These are phyloP conservation scores for Pseudococcus viburni DNA, from an alignment of 2,888 invertebrate species.

Conservation along the genomic window DNA sequence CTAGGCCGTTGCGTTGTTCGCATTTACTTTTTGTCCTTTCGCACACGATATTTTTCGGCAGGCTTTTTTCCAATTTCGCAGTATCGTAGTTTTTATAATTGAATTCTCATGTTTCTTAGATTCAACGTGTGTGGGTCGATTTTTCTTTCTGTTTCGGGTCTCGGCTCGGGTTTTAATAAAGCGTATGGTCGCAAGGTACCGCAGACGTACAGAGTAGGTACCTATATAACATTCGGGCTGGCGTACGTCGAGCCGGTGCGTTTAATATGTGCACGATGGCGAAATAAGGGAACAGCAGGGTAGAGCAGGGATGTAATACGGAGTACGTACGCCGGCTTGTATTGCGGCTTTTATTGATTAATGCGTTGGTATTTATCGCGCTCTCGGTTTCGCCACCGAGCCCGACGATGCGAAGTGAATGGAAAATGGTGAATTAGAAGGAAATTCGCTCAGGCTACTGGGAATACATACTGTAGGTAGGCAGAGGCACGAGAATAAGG, in stretches of 20 bases:
- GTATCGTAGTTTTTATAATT: constrained; percentile 35
- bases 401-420: constrained; percentile 40
- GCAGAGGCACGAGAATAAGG: neutral
- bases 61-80: constrained; percentile 49
- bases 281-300: neutral
- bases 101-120: constrained; percentile 57
- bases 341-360: constrained; percentile 47
- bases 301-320: neutral
- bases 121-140: constrained; percentile 27
- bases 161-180: neutral
- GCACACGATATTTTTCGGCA: constrained; percentile 36
- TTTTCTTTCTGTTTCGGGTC: constrained; percentile 19
- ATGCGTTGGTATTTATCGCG: constrained; percentile 33
- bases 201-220: neutral
- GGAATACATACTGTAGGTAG: neutral
- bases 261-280: neutral
- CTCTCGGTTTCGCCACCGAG: neutral
- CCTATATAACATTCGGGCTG: neutral
- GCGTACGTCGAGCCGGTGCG: neutral
- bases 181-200: neutral
- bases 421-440: constrained; percentile 38
- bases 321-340: constrained; percentile 2
- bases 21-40: constrained; percentile 55
- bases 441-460: constrained; percentile 26
- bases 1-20: neutral